Base-by-base conservation (phyloP, 1,140 invertebrate genomes). In the Ceratina japonica region DNA sequence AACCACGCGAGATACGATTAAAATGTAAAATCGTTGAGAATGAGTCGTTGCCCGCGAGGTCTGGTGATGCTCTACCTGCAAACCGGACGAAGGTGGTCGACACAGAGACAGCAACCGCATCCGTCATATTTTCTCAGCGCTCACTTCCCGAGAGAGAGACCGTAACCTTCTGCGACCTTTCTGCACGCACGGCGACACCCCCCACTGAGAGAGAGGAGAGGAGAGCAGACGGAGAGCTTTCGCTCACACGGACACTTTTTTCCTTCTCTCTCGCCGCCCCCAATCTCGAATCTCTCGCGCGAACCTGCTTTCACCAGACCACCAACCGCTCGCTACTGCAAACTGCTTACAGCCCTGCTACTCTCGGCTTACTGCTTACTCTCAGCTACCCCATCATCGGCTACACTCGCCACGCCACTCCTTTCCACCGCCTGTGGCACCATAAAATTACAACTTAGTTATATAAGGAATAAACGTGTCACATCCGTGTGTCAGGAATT, bases 381-480 rank as follows among this genome's bases (percentile, higher is more conserved):
- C 89, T 91, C 91, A 88, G 91, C 91, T 92, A 92, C 91, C 86
- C 91, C 90, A 91, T 91, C 89, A 90, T 91, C 90, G 85, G 90
- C 90, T 91, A 91, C 91, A 91, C 88, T 90, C 91, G 90, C 89
- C 90, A 87, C 89, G 87, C 88, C 91, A 91, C 91, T 88, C 90
- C 91, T 90, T 91, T 89, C 89, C 91, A 91, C 92, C 92, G 92
- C 92, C 92, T 92, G 91, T 92, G 91, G 92, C 92, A 92, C 92
- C 92, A 92, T 90, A 92, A 92, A 92, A 92, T 92, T 83, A 92
- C 84, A 91, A 90, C 91, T 92, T 92, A 92, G 89, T 90, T 90
- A 89, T 90, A 89, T 80, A 81, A 87, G 64, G 80, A 81, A 87
- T 82, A 86, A 88, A 86, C 85, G 81, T 80, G 65, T 85, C 71